phyloP scores from a whole-genome alignment of 1,140 invertebrate genomes.

The Panonychus citri region DNA sequence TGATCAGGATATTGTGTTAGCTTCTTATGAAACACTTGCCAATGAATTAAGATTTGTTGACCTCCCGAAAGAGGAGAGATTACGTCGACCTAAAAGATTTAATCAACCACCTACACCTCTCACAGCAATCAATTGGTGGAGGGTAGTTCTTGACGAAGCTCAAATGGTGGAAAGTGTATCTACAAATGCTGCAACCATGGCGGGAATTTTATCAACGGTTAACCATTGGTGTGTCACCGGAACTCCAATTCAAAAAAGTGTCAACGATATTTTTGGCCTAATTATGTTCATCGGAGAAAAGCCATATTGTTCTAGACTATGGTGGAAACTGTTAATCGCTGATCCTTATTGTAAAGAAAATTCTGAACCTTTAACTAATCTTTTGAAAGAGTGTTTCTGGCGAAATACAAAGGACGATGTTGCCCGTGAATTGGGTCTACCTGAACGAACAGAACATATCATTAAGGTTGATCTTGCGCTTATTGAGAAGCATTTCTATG shows the following conservation, averaged over 20 bases:
- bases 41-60: constrained; percentile 36
- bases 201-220: constrained; percentile 27
- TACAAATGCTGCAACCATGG: constrained; percentile 37
- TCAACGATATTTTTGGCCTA: constrained; percentile 41
- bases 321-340: constrained; percentile 27
- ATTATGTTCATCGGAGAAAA: constrained; percentile 39
- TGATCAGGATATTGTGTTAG: constrained; percentile 45
- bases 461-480: neutral
- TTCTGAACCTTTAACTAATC: constrained; percentile 25
- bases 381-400: constrained; percentile 40
- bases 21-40: constrained; percentile 39
- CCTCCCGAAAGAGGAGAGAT: constrained; percentile 27
- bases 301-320: constrained; percentile 30
- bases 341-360: constrained; percentile 21
- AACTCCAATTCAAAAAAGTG: constrained; percentile 40
- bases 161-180: constrained; percentile 48
- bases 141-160: constrained; percentile 54
- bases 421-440: constrained; percentile 29
- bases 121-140: constrained; percentile 44
- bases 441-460: constrained; percentile 9
- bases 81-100: constrained; percentile 34
- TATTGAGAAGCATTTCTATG: neutral
- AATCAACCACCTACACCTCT: constrained; percentile 35
- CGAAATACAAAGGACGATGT: constrained; percentile 40
- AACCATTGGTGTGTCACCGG: constrained; percentile 50